Evolutionary conservation across 2,113 vertebrate species (phyloP).

Genomic region (Gambusia affinis): DNA sequence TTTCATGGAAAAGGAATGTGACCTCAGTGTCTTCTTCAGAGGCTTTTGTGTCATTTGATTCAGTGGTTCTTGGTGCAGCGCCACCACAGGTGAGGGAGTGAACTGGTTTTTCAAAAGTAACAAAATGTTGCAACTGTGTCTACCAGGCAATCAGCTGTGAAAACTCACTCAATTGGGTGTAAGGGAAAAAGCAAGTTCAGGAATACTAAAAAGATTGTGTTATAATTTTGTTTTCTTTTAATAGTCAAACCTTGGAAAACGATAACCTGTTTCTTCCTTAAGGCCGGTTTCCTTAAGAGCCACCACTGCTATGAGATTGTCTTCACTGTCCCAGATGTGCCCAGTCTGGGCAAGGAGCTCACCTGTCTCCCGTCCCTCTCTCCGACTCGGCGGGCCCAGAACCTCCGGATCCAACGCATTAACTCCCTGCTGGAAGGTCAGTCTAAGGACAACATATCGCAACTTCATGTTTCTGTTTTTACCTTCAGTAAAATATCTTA

Average conservation of each 20-base stretch:
- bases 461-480: not conserved
- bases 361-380: slow-evolving; percentile 52
- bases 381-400: slow-evolving; percentile 46
- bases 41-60: too few species aligned
- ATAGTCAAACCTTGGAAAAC: not conserved
- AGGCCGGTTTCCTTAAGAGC: slow-evolving; percentile 77
- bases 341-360: slow-evolving; percentile 69
- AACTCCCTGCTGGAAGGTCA: slow-evolving; percentile 66
- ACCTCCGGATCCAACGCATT: slow-evolving; percentile 60
- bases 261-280: not conserved
- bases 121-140: too few species aligned
- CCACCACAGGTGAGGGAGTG: too few species aligned
- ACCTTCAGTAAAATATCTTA: too few species aligned
- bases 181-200: not conserved
- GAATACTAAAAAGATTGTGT: not conserved
- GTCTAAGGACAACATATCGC: not conserved
- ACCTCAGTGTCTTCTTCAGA: too few species aligned
- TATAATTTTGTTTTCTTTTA: not conserved
- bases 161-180: too few species aligned
- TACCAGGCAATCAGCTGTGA: too few species aligned
- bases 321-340: slow-evolving; percentile 68
- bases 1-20: too few species aligned
- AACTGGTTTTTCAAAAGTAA: too few species aligned
- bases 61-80: too few species aligned
- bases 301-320: slow-evolving; percentile 74